Evolutionary conservation across 2,113 vertebrate species (phyloP).

Genomic region (Nyctereutes procyonoides): DNA sequence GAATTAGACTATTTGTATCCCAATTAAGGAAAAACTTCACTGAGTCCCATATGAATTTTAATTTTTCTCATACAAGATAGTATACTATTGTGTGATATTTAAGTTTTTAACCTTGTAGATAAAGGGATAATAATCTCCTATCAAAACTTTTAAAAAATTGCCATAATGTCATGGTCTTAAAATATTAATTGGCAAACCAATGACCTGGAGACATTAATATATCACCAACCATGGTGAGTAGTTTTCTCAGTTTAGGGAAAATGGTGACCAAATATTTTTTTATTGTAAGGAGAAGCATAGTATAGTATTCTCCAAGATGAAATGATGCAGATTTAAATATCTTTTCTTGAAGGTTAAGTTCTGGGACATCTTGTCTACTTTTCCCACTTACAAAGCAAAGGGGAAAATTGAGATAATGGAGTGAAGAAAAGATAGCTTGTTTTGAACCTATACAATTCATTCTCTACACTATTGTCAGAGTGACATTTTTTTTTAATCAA

Average conservation of each 20-base stretch:
- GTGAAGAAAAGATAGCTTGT: background rate
- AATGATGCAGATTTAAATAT: background rate
- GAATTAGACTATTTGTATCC: slow-evolving; percentile 13
- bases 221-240: background rate
- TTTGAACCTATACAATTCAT: background rate
- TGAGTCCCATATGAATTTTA: slow-evolving; percentile 32
- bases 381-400: background rate
- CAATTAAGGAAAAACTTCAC: slow-evolving; percentile 28
- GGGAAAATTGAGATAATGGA: background rate
- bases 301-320: background rate
- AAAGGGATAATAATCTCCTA: background rate
- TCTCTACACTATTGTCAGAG: background rate
- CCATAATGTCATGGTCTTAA: background rate
- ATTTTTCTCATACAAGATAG: background rate
- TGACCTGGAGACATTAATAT: background rate
- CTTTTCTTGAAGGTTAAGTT: background rate
- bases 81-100: slow-evolving; percentile 20
- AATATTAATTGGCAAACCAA: slow-evolving; percentile 28
- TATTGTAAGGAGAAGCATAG: background rate
- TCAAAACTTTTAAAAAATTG: slow-evolving; percentile 33
- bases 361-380: background rate
- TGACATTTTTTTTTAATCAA: slow-evolving; percentile 34
- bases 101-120: background rate
- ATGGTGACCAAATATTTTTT: background rate
- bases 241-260: background rate